Base-by-base conservation (phyloP, 2,797 vertebrate species). In the Enteromius argenteus region DNA sequence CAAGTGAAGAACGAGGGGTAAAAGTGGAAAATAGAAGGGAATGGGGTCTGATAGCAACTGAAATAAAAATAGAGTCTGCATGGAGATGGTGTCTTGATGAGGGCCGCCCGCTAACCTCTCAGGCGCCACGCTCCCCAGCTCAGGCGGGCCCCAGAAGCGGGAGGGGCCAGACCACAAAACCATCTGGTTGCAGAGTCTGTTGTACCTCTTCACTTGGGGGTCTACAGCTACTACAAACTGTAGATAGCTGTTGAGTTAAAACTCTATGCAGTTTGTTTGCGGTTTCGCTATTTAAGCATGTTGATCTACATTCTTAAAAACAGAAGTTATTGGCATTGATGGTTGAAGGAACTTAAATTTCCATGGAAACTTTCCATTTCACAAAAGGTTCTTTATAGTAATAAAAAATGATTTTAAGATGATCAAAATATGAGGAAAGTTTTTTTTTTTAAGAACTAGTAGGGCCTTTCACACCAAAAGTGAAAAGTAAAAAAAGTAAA, bases 21-120 rank as follows among this genome's bases (percentile, higher is more conserved):
- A 81, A 66, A 72, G 76, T 76, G 80, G 35, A 83, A 80, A 81
- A 77, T 81, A 62, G 79, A 62, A 78, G 64, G 58, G 23, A 49
- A 66, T 81, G 84, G 73, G 88, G 85, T 68, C 84, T 89, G 84
- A 84, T 67, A 91, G 90, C 91, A 92, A 90, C 91, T 92, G 88
- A 91, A 93, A 92, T 93, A 94, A 95, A 95, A 96, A 95, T 95
- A 95, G 94, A 88, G 89, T 90, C 90, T 92, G 94, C 94, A 93
- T 94, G 91, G 93, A 94, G 92, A 92, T 93, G 92, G 94, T 94
- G 94, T 94, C 93, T 94, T 91, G 86, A 90, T 92, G 91, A 79
- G 94, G 93, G 94, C 91, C 91, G 92, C 93, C 93, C 87, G 81
- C 94, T 94, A 94, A 95, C 94, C 94, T 94, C 93, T 92, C 90